phyloP scores from a whole-genome alignment of 2,113 vertebrate genomes.

The Riparia riparia region DNA sequence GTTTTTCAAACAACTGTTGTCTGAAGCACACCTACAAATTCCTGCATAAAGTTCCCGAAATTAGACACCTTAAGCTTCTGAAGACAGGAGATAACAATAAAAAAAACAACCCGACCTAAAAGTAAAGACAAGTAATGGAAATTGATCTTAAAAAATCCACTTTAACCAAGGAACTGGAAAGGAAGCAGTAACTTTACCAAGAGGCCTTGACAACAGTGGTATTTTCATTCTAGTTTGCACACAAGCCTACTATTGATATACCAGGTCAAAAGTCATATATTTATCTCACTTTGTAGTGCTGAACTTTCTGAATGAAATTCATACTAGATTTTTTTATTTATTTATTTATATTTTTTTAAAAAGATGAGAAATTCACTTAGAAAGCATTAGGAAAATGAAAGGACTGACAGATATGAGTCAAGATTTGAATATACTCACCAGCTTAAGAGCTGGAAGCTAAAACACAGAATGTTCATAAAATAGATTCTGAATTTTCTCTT shows the following conservation, averaged over 20 bases:
- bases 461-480: background rate
- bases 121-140: background rate
- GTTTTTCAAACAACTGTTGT: background rate
- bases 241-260: background rate
- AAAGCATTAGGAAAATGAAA: background rate
- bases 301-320: background rate
- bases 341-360: background rate
- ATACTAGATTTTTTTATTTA: background rate
- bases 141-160: background rate
- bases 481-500: background rate
- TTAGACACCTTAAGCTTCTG: background rate
- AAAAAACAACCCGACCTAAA: fast-evolving
- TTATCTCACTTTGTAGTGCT: background rate
- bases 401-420: background rate
- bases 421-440: background rate
- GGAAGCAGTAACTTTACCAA: background rate
- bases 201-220: background rate
- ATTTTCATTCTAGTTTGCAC: background rate
- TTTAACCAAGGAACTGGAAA: background rate
- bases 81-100: background rate
- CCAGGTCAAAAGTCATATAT: background rate
- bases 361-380: background rate
- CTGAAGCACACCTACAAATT: background rate
- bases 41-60: background rate
- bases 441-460: background rate